Evolutionary conservation across 2,113 vertebrate genomes (phyloP).

Genomic region (Sylvilagus bachmani): DNA sequence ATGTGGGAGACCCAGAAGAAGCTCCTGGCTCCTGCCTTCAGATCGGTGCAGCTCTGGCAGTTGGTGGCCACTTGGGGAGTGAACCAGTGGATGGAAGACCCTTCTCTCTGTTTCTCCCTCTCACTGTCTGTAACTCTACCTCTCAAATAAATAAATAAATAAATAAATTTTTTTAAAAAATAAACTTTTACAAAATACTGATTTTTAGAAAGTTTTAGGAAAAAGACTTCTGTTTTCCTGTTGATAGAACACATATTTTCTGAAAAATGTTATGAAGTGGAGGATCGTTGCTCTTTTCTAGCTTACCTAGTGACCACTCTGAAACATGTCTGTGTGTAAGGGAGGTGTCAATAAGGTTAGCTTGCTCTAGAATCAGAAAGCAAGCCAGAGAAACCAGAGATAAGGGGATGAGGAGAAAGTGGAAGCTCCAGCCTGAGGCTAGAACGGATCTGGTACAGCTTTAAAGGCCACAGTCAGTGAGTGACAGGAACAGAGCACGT

Average conservation of each 20-base stretch:
- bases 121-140: too few species aligned
- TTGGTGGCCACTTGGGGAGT: too few species aligned
- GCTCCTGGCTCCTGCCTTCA: too few species aligned
- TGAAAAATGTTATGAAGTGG: slow-evolving; percentile 1
- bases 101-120: too few species aligned
- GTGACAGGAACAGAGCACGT: slow-evolving; percentile 7
- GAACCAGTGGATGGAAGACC: too few species aligned
- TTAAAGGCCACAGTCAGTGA: background rate
- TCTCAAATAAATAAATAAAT: too few species aligned
- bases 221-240: background rate
- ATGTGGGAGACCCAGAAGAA: too few species aligned
- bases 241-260: slow-evolving; percentile 26
- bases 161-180: too few species aligned
- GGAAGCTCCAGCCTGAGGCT: background rate
- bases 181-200: background rate
- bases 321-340: background rate
- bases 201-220: background rate
- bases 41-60: too few species aligned
- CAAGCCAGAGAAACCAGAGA: background rate
- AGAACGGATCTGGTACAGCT: background rate
- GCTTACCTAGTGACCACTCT: slow-evolving; percentile 15
- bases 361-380: slow-evolving; percentile 40
- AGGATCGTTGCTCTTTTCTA: background rate
- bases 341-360: background rate
- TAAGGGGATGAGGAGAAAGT: background rate